These are phyloP conservation scores for Cylas formicarius DNA, from an alignment of 1,140 invertebrate species.

Conservation along the genomic window DNA sequence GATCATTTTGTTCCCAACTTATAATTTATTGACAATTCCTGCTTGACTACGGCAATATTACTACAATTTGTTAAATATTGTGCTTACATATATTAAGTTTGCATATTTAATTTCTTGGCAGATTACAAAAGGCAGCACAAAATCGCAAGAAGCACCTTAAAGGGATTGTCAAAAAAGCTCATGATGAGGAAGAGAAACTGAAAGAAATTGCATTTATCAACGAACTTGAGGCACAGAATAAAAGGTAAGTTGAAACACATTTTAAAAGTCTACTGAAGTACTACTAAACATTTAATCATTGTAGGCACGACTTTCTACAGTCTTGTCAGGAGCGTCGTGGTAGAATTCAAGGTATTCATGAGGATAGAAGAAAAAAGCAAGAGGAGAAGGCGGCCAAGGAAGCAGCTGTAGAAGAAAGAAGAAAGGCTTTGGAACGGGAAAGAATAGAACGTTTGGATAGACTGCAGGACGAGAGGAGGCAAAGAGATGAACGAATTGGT, in stretches of 20 bases:
- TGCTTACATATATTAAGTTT: too few species aligned
- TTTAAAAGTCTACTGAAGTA: background rate
- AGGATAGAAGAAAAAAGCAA: conserved; percentile 56
- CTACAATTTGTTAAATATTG: too few species aligned
- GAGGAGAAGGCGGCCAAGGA: conserved; percentile 94
- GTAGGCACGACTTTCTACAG: conserved; percentile 72
- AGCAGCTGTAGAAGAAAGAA: conserved; percentile 84
- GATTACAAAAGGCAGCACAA: conserved; percentile 83
- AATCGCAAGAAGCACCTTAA: conserved; percentile 71
- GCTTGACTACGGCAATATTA: too few species aligned
- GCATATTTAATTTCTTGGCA: too few species aligned
- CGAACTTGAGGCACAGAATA: conserved; percentile 90
- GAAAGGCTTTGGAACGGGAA: conserved; percentile 78
- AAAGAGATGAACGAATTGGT: conserved; percentile 75
- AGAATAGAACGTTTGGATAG: conserved; percentile 66
- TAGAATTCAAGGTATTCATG: conserved; percentile 64
- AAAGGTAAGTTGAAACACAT: conserved; percentile 48
- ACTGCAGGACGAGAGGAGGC: conserved; percentile 75
- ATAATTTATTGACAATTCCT: too few species aligned
- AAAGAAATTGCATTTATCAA: conserved; percentile 98
- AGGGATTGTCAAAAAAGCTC: conserved; percentile 86
- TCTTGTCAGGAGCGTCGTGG: conserved; percentile 77
- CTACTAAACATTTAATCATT: conserved; percentile 6
- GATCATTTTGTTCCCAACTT: too few species aligned
- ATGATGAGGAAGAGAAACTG: conserved; percentile 94